A percentile compares a stretch with the other conserved stretches of the same genome.
Evolutionary conservation across 1,140 invertebrate genomes (phyloP).

Genomic region (Tyrophagus putrescentiae): DNA sequence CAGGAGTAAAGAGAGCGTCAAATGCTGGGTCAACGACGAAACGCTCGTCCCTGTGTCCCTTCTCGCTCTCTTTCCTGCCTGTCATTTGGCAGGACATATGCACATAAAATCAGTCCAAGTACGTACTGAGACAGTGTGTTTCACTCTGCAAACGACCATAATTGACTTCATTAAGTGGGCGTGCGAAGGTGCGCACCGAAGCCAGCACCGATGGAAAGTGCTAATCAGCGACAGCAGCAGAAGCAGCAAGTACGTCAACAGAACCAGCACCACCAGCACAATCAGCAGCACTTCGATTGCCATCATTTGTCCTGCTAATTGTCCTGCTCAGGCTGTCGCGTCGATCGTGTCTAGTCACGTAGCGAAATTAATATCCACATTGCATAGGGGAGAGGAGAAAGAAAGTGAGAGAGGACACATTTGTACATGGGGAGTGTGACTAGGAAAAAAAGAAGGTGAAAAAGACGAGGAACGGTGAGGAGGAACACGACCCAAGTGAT

Average conservation of each 20-base stretch:
- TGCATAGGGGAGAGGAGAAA: neutral
- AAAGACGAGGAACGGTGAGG: neutral
- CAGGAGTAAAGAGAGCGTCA: no score
- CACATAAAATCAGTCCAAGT: no score
- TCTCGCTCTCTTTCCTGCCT: no score
- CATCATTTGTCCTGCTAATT: neutral
- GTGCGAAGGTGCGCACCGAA: neutral
- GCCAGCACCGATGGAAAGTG: neutral
- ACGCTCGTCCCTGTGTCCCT: no score
- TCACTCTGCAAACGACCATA: no score
- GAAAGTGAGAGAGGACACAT: neutral
- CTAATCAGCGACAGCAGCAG: no score
- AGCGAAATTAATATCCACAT: neutral
- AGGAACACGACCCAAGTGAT: constrained; percentile 2
- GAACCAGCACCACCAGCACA: neutral
- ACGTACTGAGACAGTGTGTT: no score
- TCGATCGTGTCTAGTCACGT: constrained; percentile 5
- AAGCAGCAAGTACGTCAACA: no score
- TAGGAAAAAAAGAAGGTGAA: neutral
- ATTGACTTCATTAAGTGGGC: constrained; percentile 5
- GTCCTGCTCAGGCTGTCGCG: neutral
- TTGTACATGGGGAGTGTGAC: no score
- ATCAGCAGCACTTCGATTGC: neutral
- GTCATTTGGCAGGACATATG: no score
- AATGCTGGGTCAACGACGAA: no score